Base-by-base conservation (phyloP, 2,888 invertebrate species). In the Sminthurinus aureus region DNA sequence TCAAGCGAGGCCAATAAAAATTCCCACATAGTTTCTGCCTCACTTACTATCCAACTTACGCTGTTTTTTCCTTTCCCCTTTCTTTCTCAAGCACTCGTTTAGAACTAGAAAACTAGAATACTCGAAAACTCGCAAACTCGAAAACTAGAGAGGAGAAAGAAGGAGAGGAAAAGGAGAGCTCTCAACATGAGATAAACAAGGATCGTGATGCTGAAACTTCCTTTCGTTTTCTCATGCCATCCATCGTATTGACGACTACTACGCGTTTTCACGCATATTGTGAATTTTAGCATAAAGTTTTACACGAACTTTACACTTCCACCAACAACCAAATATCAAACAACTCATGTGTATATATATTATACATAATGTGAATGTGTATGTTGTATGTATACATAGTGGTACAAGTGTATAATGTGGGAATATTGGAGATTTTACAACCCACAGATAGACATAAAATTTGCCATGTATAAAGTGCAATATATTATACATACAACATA, bases 21-120 rank as follows among this genome's bases (percentile, higher is more conserved):
- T 76, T 76, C 76, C 76, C 76, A 76, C 76, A 76, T 76, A 50
- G 58, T 76, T 76, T 58, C 50, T 50, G 51, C 76, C 76, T 76
- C 58, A 52, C 76, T 52, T 52, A n/a, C 69, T 22, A 24, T 22
- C 26, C 26, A 71, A 26, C 71, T 24, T 24, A 24, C 71, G 24
- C 20, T 24, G 8, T 67, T n/a, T 20, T 64, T n/a, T 67, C 8
- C n/a, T 20, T 67, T 15, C 11, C 67, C 22, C n/a, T 67, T 11
- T 15, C 67, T 67, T 64, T 64, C 64, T 64, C 64, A 38, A 38
- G 38, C 38, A 38, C 38, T 38, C 38, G 38, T 38, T 38, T 38
- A 38, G 0, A 58, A 58, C 58, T 58, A 58, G 58, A 58, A n/a
- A n/a, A n/a, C n/a, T n/a, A n/a, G n/a, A n/a, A n/a, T n/a, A n/a